Evolutionary conservation across 1,140 invertebrate genomes (phyloP).

Genomic region (Drosophila setifemur): DNA sequence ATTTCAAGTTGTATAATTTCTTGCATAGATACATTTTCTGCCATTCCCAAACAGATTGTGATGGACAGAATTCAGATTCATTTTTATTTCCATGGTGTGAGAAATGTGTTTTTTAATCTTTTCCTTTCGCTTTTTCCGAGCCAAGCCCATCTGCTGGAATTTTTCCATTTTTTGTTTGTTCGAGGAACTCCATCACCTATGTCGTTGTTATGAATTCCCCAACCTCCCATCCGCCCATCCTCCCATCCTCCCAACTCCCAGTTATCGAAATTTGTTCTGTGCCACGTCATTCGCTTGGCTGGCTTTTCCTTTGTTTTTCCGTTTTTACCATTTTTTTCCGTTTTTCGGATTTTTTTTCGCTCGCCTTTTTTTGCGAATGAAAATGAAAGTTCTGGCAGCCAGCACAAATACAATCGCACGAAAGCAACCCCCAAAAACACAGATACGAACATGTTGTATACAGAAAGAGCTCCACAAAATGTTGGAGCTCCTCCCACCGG

Average conservation of each 20-base stretch:
- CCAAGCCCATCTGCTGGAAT: background rate
- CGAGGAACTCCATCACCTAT: background rate
- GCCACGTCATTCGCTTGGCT: constrained; percentile 32
- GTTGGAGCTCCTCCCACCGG: constrained; percentile 52
- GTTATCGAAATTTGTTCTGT: constrained; percentile 24
- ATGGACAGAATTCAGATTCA: no score
- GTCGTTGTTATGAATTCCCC: no score
- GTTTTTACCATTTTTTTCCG: no score
- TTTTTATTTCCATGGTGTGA: no score
- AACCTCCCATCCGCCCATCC: no score
- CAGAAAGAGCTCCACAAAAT: constrained; percentile 42
- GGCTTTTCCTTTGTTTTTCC: constrained; percentile 49
- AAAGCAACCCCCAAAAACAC: constrained; percentile 41
- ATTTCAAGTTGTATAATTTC: no score
- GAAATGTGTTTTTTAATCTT: background rate
- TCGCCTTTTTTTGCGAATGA: constrained; percentile 54
- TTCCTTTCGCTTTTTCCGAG: background rate
- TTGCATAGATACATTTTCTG: no score
- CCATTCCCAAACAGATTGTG: no score
- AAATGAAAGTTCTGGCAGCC: constrained; percentile 60
- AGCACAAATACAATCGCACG: constrained; percentile 25
- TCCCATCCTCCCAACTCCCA: background rate
- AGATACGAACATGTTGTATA: constrained; percentile 19
- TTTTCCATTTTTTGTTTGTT: background rate
- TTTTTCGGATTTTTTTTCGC: background rate